Base-by-base conservation (phyloP, 2,888 invertebrate species). In the Liodrosophila aerea region DNA sequence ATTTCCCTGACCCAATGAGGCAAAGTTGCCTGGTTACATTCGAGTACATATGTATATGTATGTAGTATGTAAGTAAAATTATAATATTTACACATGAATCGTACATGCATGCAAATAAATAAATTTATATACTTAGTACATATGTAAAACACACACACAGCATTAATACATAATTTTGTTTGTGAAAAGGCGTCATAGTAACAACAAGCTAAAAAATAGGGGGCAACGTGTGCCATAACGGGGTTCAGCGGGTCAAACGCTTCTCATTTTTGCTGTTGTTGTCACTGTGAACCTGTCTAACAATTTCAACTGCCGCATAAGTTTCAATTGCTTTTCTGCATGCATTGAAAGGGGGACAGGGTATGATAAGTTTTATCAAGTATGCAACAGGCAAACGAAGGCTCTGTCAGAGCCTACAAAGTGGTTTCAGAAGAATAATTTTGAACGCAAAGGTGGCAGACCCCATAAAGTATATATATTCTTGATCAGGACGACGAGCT, bases 161-260 rank as follows among this genome's bases (percentile, higher is more conserved):
- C 51, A 56, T 71, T 61, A 59, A 51, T 61, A 67, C 73, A 64
- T 53, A 59, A 75, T 71, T 63, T 65, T 75, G 67, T 67, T 64
- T 67, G 61, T 61, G 30, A 36, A 44, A 47, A 52, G 59, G 63
- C 72, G 75, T 61, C 78, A 75, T 78, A 60, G 59, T 59, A 76
- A 73, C 73, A 65, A 57, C 49, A 54, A 56, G 18, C 15, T 36
- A 41, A 22, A 49, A 36, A 30, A 11, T 41, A 54, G 43, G 45
- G 63, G 59, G 50, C 50, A 22, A n/a, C n/a, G 45, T 45, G 50
- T 50, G 59, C 27, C 29, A 18, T 62, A 62, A 59, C 66, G 59
- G 73, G 50, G 76, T 73, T 70, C 70, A 70, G 63, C 62, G 31
- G 68, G 61, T 64, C 58, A 69, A 58, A 62, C 52, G 15, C 40